phyloP scores from a whole-genome alignment of 2,797 vertebrate genomes.

The Danio aesculapii region DNA sequence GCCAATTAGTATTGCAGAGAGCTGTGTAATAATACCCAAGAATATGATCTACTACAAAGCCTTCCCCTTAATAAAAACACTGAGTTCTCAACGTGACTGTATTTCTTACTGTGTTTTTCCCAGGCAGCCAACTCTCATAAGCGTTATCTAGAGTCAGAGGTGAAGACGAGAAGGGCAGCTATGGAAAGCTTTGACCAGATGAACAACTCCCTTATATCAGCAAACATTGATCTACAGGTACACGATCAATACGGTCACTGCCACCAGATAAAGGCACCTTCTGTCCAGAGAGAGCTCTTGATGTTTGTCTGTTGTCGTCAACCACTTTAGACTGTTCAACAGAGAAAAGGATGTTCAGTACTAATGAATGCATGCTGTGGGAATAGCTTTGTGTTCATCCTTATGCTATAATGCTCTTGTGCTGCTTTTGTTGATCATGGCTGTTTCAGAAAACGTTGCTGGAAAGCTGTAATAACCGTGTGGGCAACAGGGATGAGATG shows the following conservation, averaged over 20 bases:
- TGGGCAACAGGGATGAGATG: conserved; percentile 83
- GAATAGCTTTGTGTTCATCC: not conserved
- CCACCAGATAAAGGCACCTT: not conserved
- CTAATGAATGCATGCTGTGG: not conserved
- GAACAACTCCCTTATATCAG: conserved; percentile 89
- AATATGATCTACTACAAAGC: not conserved
- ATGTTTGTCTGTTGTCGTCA: not conserved
- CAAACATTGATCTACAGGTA: conserved; percentile 93
- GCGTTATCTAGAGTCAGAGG: conserved; percentile 87
- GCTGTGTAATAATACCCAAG: conserved; percentile 3
- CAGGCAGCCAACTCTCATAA: conserved; percentile 86
- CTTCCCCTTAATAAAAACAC: not conserved
- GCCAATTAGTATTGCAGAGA: not conserved
- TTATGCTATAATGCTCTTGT: not conserved
- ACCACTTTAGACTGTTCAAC: not conserved
- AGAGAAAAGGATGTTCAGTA: not conserved
- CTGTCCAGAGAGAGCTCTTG: not conserved
- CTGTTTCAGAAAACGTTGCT: conserved; percentile 89
- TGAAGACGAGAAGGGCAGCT: conserved; percentile 84
- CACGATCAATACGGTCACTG: not conserved
- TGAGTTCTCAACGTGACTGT: not conserved
- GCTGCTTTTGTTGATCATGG: conserved; percentile 45
- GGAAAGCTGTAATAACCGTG: conserved; percentile 87
- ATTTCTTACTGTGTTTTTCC: conserved; percentile 42
- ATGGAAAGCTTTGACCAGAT: conserved; percentile 92